Evolutionary conservation across 2,888 invertebrate genomes (phyloP), one percentile per base, ranked within the genome.

Genomic region (Cheilosia soror): DNA sequence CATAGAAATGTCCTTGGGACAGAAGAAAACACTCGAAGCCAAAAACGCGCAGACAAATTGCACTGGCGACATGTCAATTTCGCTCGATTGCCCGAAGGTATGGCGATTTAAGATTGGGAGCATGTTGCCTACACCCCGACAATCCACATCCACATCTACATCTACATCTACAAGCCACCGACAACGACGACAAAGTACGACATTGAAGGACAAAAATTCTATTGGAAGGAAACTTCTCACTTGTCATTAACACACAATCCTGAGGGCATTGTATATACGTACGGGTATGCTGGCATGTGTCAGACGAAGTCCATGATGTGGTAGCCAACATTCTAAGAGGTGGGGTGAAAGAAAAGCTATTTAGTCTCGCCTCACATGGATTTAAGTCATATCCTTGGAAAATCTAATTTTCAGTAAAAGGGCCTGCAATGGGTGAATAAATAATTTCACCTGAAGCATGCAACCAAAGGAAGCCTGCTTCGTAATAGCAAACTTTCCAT

Each of bases 1-100:
- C 9, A 68, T 20, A 37, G 42, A 37, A 77, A 42, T 62, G 37
- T 58, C 62, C 63, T 62, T 60, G 4, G 44, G 63, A 33, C 40
- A 29, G 62, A 65, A 33, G 68, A 72, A 76, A 77, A 76, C 68
- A 80, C 76, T 77, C 20, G 81, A 81, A 81, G 76, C 72, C 62
- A 77, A 72, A 20, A 68, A 77, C 71, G 71, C 81, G 76, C 81
- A 85, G 85, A 85, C 85, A 85, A 77, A 85, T 85, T 85, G 85
- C 85, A 76, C 81, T 85, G 85, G 85, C 85, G 85, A 85, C 85
- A 85, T 85, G 81, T 85, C 85, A 81, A 80, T 85, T 81, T 63
- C 42, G 62, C 58, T 76, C 65, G 66, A 76, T 76, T 84, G 79
- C 68, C 60, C 47, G 73, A 63, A 84, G 79, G 57, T n/a, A n/a